A percentile compares a stretch with the other conserved stretches of the same genome.
Conservation (phyloP, 2,888 invertebrate species). For the Toxonevra muliebris region DNA sequence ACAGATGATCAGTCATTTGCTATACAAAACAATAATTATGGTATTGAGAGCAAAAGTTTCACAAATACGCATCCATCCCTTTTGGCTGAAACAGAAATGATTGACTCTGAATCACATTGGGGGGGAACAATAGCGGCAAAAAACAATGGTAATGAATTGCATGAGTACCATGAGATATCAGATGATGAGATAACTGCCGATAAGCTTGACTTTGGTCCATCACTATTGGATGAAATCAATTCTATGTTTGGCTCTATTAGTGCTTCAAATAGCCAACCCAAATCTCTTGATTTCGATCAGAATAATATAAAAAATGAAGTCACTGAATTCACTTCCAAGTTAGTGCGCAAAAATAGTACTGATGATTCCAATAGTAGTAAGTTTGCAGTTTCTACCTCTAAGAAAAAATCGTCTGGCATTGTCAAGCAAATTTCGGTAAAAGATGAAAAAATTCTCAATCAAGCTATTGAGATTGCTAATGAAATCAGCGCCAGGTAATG, state of each 20-base stretch:
- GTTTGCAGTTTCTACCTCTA: conserved; percentile 43
- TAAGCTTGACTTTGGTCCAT: conserved; percentile 83
- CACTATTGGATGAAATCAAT: conserved; percentile 89
- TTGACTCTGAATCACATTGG: no score
- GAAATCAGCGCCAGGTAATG: conserved; percentile 80
- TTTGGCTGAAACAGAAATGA: background rate
- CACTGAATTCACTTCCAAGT: conserved; percentile 70
- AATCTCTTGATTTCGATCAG: conserved; percentile 66
- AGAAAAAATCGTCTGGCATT: conserved; percentile 64
- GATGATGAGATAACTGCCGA: conserved; percentile 73
- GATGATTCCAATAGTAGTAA: conserved; percentile 58
- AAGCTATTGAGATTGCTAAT: conserved; percentile 92
- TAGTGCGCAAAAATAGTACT: conserved; percentile 50
- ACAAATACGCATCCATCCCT: conserved; percentile 14
- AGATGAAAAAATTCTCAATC: conserved; percentile 89
- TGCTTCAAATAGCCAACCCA: conserved; percentile 56
- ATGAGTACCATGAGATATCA: conserved; percentile 85
- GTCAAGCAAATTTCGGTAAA: conserved; percentile 94
- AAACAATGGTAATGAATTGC: conserved; percentile 63
- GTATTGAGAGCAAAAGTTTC: conserved; percentile 54
- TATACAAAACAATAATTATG: conserved; percentile 62
- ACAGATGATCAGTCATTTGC: conserved; percentile 51
- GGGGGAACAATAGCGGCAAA: conserved; percentile 35
- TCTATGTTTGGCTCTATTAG: conserved; percentile 80
- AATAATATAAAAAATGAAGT: conserved; percentile 77